phyloP scores from a whole-genome alignment of 2,888 invertebrate genomes.

The Mayetiola destructor region DNA sequence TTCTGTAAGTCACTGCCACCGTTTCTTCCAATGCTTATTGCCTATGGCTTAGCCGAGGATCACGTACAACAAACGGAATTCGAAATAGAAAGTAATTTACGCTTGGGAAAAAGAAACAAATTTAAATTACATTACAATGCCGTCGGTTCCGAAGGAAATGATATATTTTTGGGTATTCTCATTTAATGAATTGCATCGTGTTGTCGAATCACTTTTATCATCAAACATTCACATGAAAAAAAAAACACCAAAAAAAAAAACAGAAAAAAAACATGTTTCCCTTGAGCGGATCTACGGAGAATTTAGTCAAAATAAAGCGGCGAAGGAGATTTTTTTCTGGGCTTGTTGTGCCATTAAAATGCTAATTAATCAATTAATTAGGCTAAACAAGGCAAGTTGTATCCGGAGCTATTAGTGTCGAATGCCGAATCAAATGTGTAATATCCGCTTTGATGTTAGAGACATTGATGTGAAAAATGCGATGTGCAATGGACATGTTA shows the following conservation, averaged over 20 bases:
- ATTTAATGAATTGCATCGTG: slow-evolving; percentile 7
- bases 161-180: slow-evolving; percentile 6
- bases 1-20: neutral
- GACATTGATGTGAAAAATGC: too few relatives aligned
- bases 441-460: too few relatives aligned
- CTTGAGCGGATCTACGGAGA: too few relatives aligned
- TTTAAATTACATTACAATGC: neutral
- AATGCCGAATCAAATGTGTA: neutral
- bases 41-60: too few relatives aligned
- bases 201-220: neutral
- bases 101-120: neutral
- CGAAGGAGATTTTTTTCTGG: neutral
- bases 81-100: slow-evolving; percentile 1
- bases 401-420: neutral
- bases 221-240: neutral
- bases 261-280: neutral
- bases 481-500: too few relatives aligned
- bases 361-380: neutral
- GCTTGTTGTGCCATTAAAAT: neutral
- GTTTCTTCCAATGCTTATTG: neutral
- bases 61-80: neutral
- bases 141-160: neutral
- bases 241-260: neutral
- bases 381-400: neutral
- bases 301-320: neutral